These are phyloP conservation scores for Silurus meridionalis DNA, from an alignment of 2,113 vertebrate species.

Conservation along the genomic window DNA sequence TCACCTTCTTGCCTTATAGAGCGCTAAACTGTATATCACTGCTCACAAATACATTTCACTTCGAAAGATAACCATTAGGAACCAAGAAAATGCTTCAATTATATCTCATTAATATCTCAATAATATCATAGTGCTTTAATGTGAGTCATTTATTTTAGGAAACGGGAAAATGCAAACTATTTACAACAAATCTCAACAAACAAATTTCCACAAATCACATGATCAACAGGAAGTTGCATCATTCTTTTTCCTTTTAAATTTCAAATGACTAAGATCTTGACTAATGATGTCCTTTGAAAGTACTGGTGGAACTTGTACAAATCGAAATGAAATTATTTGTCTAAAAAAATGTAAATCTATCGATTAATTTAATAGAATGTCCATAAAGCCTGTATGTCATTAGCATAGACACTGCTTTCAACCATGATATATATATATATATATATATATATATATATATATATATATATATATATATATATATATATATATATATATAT, in stretches of 20 bases:
- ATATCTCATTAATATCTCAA: background rate
- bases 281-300: background rate
- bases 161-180: background rate
- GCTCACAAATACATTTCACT: background rate
- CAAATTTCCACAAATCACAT: background rate
- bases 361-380: background rate
- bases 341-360: background rate
- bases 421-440: no score
- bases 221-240: background rate
- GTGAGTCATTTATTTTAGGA: background rate
- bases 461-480: no score
- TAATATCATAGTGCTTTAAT: background rate
- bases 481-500: no score
- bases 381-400: background rate
- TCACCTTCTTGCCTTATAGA: background rate
- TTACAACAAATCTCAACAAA: background rate
- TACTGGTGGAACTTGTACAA: background rate
- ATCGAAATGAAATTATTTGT: background rate
- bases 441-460: no score
- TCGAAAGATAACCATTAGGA: background rate
- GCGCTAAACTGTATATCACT: background rate
- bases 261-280: background rate
- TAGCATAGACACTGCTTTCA: background rate
- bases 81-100: background rate
- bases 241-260: background rate